phyloP scores from a whole-genome alignment of 2,888 invertebrate genomes.

The Rugalucina vietnamica region DNA sequence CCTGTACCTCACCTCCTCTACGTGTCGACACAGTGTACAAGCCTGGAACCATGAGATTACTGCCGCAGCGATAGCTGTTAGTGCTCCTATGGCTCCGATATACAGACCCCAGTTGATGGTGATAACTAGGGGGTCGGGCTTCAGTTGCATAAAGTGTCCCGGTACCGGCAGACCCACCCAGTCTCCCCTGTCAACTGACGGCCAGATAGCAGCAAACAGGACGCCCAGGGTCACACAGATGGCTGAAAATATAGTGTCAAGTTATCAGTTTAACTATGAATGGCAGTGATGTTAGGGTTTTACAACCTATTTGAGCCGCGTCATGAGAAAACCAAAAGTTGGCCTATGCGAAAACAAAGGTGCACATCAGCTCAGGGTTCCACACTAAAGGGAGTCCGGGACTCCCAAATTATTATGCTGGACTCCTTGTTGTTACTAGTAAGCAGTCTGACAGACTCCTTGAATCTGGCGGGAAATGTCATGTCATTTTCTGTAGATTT shows the following conservation, averaged over 20 bases:
- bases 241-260: conserved; percentile 49
- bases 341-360: too few species aligned
- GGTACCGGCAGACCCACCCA: conserved; percentile 62
- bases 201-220: conserved; percentile 43
- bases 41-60: conserved; percentile 58
- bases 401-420: too few species aligned
- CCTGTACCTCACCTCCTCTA: conserved; percentile 44
- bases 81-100: conserved; percentile 45
- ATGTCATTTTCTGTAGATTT: too few species aligned
- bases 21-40: conserved; percentile 49
- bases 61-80: conserved; percentile 36
- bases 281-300: background rate
- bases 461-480: too few species aligned
- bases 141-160: conserved; percentile 47
- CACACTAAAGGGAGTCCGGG: too few species aligned
- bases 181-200: background rate
- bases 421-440: too few species aligned
- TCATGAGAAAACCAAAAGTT: too few species aligned
- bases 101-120: conserved; percentile 55
- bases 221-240: conserved; percentile 50
- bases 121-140: conserved; percentile 37
- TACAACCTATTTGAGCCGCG: too few species aligned
- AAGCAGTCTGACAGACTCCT: too few species aligned
- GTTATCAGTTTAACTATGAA: background rate
- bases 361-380: too few species aligned